phyloP scores from a whole-genome alignment of 2,888 invertebrate species.

The Scelioninae gen. 2 region DNA sequence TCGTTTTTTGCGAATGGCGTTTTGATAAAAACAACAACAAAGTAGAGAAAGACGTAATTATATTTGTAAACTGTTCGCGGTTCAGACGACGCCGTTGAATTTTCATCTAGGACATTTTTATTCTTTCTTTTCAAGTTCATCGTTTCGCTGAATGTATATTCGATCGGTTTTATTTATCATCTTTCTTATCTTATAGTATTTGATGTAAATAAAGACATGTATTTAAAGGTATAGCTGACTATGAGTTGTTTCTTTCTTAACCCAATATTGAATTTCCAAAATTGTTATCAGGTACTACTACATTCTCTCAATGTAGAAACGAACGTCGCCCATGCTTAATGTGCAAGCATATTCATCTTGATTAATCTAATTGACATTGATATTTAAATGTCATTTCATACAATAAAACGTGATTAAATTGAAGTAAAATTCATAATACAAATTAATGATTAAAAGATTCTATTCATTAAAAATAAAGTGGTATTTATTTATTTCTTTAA shows the following conservation, averaged over 20 bases:
- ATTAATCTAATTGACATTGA: conserved; percentile 11
- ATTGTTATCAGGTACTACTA: too few relatives aligned
- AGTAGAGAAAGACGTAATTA: conserved; percentile 45
- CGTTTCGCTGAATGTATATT: conserved; percentile 54
- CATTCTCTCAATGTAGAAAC: too few relatives aligned
- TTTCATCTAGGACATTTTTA: conserved; percentile 48
- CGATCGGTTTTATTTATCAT: conserved; percentile 50
- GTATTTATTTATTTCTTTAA: too few relatives aligned
- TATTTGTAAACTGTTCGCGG: conserved; percentile 54
- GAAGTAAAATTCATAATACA: neutral
- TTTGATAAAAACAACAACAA: conserved; percentile 37
- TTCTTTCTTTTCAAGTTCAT: conserved; percentile 42
- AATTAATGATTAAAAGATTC: too few relatives aligned
- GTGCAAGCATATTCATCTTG: conserved; percentile 5
- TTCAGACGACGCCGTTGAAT: conserved; percentile 37
- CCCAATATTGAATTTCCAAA: neutral
- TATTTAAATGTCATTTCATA: neutral
- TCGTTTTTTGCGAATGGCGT: conserved; percentile 43
- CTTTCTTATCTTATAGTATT: conserved; percentile 46
- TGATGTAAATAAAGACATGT: conserved; percentile 54
- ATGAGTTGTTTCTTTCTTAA: conserved; percentile 8
- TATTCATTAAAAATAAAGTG: too few relatives aligned
- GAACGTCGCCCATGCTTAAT: too few relatives aligned
- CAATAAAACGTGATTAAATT: neutral
- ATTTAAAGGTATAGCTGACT: conserved; percentile 39